phyloP scores from a whole-genome alignment of 2,888 invertebrate species.

The Phortica magna region DNA sequence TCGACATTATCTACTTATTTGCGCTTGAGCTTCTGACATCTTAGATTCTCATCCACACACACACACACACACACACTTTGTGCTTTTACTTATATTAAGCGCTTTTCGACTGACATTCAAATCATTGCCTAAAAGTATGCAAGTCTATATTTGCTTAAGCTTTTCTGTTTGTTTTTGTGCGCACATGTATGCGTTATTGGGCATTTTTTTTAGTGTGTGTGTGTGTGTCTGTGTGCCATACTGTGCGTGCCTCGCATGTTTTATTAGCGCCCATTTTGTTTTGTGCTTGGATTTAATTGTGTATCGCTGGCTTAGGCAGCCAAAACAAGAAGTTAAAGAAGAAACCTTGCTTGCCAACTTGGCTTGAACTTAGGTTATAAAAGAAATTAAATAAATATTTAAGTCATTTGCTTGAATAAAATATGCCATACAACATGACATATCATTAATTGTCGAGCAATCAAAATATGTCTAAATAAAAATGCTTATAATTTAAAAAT shows the following conservation, averaged over 20 bases:
- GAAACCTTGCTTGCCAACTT: neutral
- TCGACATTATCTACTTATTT: constrained; percentile 24
- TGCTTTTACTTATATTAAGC: neutral
- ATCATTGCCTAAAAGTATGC: constrained; percentile 33
- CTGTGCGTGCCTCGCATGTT: constrained; percentile 28
- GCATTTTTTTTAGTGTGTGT: neutral
- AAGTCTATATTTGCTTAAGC: constrained; percentile 20
- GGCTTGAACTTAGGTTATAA: neutral
- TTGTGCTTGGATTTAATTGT: neutral
- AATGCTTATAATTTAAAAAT: too few relatives aligned
- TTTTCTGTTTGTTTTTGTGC: neutral
- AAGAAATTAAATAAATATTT: constrained; percentile 20
- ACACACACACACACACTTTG: neutral
- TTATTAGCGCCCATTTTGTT: constrained; percentile 5
- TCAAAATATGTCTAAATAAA: too few relatives aligned
- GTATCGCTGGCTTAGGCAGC: neutral
- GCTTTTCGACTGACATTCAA: constrained; percentile 36
- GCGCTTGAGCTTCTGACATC: neutral
- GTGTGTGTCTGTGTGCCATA: constrained; percentile 3
- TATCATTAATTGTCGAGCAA: too few relatives aligned
- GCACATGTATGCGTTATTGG: constrained; percentile 4
- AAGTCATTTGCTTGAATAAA: constrained; percentile 3
- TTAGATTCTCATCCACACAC: neutral
- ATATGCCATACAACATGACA: neutral
- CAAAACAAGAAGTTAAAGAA: neutral